phyloP scores from a whole-genome alignment of 2,888 invertebrate species.

The Pandemis corylana region DNA sequence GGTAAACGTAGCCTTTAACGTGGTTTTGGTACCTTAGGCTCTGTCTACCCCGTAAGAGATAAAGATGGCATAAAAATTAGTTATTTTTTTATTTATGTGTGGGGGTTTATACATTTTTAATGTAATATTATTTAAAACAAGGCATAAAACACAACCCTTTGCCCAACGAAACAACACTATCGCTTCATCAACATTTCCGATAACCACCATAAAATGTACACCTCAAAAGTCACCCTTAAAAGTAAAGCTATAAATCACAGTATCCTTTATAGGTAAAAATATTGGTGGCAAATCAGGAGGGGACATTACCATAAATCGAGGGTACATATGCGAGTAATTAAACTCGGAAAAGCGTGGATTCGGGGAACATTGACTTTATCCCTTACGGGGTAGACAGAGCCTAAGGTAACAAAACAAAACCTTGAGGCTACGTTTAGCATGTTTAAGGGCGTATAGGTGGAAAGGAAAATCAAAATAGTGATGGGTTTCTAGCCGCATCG shows the following conservation, averaged over 20 bases:
- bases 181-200: slow-evolving; percentile 21
- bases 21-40: too few species aligned
- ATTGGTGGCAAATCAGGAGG: slow-evolving; percentile 70
- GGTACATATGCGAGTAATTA: slow-evolving; percentile 30
- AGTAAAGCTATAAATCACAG: background rate
- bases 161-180: slow-evolving; percentile 31
- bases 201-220: slow-evolving; percentile 7
- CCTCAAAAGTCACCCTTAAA: slow-evolving; percentile 4
- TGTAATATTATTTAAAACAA: slow-evolving; percentile 14
- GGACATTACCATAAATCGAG: slow-evolving; percentile 70
- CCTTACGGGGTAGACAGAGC: too few species aligned
- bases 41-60: too few species aligned
- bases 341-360: slow-evolving; percentile 24
- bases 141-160: slow-evolving; percentile 13
- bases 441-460: too few species aligned
- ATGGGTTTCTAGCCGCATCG: too few species aligned
- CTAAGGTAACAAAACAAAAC: too few species aligned
- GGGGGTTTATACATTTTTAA: too few species aligned
- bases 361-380: background rate
- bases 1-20: too few species aligned
- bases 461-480: too few species aligned
- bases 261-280: slow-evolving; percentile 61
- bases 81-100: too few species aligned
- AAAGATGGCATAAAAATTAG: too few species aligned
- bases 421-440: too few species aligned